These are phyloP conservation scores for Chaetogeoica ovagalla DNA, from an alignment of 2,888 invertebrate genomes.

Conservation along the genomic window DNA sequence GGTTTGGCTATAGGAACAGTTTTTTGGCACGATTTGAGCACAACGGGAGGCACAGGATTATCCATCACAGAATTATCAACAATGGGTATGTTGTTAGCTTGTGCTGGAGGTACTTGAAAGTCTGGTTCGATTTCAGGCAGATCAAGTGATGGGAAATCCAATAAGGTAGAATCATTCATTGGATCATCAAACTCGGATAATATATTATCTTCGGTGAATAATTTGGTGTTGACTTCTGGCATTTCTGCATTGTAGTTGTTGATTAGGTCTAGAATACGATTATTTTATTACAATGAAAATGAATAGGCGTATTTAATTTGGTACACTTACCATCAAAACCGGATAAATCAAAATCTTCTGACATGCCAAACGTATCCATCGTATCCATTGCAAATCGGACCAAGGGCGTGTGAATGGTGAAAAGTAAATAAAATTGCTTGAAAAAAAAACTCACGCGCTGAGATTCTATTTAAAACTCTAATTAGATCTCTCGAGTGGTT, in stretches of 20 bases:
- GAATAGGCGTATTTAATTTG: background rate
- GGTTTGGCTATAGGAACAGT: background rate
- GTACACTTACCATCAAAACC: slow-evolving; percentile 33
- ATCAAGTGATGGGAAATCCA: slow-evolving; percentile 24
- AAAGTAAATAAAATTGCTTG: background rate
- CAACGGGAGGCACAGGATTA: background rate
- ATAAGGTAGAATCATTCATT: background rate
- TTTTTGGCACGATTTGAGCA: background rate
- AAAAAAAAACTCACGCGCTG: background rate
- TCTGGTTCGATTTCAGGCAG: slow-evolving; percentile 15
- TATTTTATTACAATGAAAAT: background rate
- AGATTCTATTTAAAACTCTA: background rate
- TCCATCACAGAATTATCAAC: slow-evolving; percentile 1
- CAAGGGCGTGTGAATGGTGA: background rate
- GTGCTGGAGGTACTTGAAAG: background rate
- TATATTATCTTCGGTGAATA: slow-evolving; percentile 34
- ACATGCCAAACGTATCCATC: slow-evolving; percentile 8
- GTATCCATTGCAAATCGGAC: background rate
- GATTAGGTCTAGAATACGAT: slow-evolving; percentile 22
- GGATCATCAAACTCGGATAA: slow-evolving; percentile 39
- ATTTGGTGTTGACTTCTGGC: slow-evolving; percentile 43
- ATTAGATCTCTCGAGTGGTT: no score
- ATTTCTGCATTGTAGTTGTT: slow-evolving; percentile 37
- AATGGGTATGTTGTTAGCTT: background rate
- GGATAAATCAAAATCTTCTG: slow-evolving; percentile 39